A percentile compares a stretch with the other conserved stretches of the same genome.
Conservation (phyloP, 2,113 vertebrate genomes). For the Lathamus discolor region DNA sequence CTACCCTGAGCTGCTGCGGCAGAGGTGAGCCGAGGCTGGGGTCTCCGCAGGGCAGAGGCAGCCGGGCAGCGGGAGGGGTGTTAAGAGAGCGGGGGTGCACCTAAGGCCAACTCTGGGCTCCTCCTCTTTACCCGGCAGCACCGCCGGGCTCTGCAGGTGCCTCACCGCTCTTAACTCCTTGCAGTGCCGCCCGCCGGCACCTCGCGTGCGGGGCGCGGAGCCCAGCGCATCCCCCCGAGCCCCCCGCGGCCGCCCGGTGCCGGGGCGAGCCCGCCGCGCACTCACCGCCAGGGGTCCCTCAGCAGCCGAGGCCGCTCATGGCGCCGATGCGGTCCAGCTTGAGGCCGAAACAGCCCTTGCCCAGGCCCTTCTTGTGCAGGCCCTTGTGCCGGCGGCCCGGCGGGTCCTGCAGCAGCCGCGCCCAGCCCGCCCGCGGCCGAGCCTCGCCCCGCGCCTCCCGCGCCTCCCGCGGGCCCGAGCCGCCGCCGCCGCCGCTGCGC, state of each 20-base stretch:
- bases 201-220: not conserved
- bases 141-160: accelerated
- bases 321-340: conserved; percentile 97
- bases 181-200: not conserved
- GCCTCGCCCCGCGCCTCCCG: not conserved
- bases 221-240: not conserved
- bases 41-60: not conserved
- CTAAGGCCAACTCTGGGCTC: not conserved
- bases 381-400: conserved; percentile 80
- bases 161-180: not conserved
- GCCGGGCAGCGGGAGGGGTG: not conserved
- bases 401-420: conserved; percentile 84
- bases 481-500: not conserved
- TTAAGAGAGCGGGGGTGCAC: too few relatives aligned
- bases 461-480: not conserved
- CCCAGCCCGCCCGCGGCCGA: conserved; percentile 66
- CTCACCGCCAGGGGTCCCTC: conserved; percentile 52
- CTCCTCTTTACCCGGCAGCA: not conserved
- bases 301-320: conserved; percentile 95
- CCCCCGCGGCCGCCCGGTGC: not conserved
- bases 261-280: not conserved
- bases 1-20: not conserved
- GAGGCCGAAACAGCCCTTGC: conserved; percentile 92
- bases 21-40: not conserved
- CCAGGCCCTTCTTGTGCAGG: conserved; percentile 83